Evolutionary conservation across 2,888 invertebrate genomes (phyloP), one percentile per base, ranked within the genome.

Genomic region (Andrena dorsata): DNA sequence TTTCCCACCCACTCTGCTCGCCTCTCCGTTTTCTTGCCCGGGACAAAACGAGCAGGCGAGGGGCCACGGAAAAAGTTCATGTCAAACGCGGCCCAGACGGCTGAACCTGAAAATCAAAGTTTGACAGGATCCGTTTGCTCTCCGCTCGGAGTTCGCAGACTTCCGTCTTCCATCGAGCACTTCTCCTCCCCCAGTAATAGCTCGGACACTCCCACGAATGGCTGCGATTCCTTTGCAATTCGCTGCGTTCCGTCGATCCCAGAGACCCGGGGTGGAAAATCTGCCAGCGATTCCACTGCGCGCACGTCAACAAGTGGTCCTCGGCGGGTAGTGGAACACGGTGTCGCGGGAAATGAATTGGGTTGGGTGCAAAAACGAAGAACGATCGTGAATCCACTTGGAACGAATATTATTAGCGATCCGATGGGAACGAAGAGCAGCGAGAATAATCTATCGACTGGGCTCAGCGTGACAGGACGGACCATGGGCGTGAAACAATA

Each of bases 401-500:
- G 26, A 28, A 16, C 20, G 47, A 66, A 47, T 23, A 71, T 71
- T 61, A 41, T 23, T 41, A 60, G 13, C 61, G 20, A 35, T 35
- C 16, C 28, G 16, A 56, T 20, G 47, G 41, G 1, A 10, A 16
- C 10, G 6, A 8, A 51, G 47, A 28, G 32, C 4, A 60, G 60
- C 58, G 53, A 28, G 73, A 26, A 74, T 76, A 83, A 81, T 79
- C 75, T 32, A 74, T 68, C 23, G 64, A 7, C 10, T 13, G 28
- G 69, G 2, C 53, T 41, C 75, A n/a, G 51, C 73, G 73, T 82
- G 88, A 86, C 86, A 86, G 80, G 84, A 58, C 28, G 68, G 83
- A 72, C 76, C 77, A 64, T 79, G 83, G 84, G 89, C 84, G 85
- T 72, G 88, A 90, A 90, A 92, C 91, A 92, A 92, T 92, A 92